Evolutionary conservation across 2,113 vertebrate species (phyloP).

Genomic region (Hypocryptadius cinnamomeus): DNA sequence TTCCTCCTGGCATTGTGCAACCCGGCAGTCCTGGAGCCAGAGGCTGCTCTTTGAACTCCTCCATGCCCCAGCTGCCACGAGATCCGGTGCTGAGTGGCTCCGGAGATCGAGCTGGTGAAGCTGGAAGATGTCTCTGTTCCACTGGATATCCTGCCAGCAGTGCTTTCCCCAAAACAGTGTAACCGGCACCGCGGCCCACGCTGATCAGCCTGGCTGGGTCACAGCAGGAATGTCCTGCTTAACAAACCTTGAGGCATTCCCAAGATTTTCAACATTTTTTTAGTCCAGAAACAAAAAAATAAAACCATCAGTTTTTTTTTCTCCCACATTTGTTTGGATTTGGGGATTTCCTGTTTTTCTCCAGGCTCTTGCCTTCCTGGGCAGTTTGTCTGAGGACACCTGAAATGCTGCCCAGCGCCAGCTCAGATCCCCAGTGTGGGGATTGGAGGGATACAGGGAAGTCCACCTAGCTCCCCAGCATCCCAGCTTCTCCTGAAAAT

Average conservation of each 20-base stretch:
- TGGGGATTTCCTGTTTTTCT: constrained; percentile 31
- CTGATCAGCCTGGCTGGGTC: neutral
- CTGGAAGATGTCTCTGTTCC: neutral
- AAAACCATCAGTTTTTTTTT: neutral
- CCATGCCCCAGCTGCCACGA: neutral
- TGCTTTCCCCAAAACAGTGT: neutral
- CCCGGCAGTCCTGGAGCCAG: fast-evolving
- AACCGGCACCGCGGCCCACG: fast-evolving
- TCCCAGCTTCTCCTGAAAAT: neutral
- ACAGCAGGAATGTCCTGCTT: neutral
- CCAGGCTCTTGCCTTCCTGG: neutral
- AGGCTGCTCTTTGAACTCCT: neutral
- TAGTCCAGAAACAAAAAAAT: neutral
- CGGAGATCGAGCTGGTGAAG: neutral
- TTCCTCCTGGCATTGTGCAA: neutral
- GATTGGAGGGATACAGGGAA: neutral
- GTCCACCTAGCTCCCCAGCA: neutral
- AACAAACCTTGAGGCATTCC: neutral
- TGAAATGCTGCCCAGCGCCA: fast-evolving
- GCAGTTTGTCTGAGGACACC: constrained; percentile 5
- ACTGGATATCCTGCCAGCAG: neutral
- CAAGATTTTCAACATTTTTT: neutral
- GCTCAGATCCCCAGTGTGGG: neutral
- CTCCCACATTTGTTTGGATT: neutral
- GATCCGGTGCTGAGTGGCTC: neutral